A percentile compares a stretch with the other conserved stretches of the same genome.
Evolutionary conservation across 2,113 vertebrate genomes (phyloP).

Genomic region (Morone chrysops): DNA sequence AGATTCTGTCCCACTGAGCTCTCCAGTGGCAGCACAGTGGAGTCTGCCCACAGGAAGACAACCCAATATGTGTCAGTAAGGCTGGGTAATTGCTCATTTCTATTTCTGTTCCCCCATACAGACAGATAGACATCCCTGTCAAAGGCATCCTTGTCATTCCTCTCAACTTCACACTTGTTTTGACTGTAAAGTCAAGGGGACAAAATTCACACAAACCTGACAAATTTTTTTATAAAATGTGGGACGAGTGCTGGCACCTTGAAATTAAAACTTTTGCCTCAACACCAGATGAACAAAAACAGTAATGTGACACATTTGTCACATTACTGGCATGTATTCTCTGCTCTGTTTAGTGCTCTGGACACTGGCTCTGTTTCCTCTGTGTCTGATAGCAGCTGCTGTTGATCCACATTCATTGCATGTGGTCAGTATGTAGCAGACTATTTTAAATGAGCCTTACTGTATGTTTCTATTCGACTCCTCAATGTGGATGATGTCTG

Average conservation of each 20-base stretch:
- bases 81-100: conserved; percentile 60
- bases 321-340: not conserved
- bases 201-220: not conserved
- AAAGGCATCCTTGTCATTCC: not conserved
- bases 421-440: conserved; percentile 26
- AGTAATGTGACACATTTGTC: not conserved
- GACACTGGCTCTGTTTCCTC: conserved; percentile 24
- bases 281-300: not conserved
- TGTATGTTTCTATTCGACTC: conserved; percentile 32
- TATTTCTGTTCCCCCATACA: conserved; percentile 33
- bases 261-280: not conserved
- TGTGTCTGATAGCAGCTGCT: not conserved
- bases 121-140: conserved; percentile 33
- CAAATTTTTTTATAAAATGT: conserved; percentile 2
- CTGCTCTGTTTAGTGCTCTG: not conserved
- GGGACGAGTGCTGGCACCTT: conserved; percentile 2
- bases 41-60: conserved; percentile 33
- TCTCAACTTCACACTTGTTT: conserved; percentile 12
- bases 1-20: conserved; percentile 38
- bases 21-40: conserved; percentile 33
- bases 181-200: conserved; percentile 3
- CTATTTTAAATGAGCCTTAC: conserved; percentile 15
- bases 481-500: conserved; percentile 3
- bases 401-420: not conserved
- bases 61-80: conserved; percentile 34